Conservation (phyloP, 2,113 vertebrate genomes). For the Petaurus breviceps region DNA sequence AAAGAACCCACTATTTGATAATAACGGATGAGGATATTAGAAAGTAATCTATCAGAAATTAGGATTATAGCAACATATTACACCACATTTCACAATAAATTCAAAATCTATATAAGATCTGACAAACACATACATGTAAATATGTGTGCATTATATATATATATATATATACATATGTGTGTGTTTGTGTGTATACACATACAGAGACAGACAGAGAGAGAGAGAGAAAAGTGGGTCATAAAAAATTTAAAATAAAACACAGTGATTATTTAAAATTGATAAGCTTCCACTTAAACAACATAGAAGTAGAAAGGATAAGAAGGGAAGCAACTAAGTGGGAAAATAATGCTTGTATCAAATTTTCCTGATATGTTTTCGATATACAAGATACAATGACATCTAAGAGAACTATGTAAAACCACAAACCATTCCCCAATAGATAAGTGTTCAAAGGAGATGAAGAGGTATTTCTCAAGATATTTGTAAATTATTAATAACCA, state of each 20-base stretch:
- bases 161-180: neutral
- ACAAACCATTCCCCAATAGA: neutral
- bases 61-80: neutral
- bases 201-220: too few species aligned
- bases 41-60: neutral
- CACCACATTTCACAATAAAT: neutral
- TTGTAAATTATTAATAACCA: neutral
- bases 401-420: neutral
- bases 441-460: neutral
- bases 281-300: neutral
- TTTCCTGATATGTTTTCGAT: neutral
- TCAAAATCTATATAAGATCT: neutral
- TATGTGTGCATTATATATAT: too few species aligned
- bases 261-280: neutral
- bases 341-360: neutral
- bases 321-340: neutral
- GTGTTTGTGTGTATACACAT: fast-evolving
- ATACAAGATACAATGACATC: neutral
- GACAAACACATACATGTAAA: too few species aligned
- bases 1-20: neutral
- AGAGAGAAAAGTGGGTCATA: neutral
- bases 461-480: neutral
- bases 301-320: neutral
- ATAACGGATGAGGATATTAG: neutral
- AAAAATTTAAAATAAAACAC: neutral